phyloP scores from a whole-genome alignment of 2,113 vertebrate species.

The Muntiacus muntjak region DNA sequence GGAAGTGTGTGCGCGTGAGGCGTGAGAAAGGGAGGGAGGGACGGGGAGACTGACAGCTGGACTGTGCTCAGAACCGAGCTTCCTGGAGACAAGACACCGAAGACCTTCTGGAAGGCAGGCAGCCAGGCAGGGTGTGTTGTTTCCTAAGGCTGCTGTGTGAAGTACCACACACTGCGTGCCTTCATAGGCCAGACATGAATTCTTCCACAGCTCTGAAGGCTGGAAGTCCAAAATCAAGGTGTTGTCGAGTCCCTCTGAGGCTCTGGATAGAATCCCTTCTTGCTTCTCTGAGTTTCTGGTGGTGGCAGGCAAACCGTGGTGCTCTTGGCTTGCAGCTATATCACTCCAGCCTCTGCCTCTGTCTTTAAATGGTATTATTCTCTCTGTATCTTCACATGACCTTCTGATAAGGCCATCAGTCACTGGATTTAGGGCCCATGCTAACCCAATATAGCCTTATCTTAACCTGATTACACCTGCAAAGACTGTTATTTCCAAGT shows the following conservation, averaged over 20 bases:
- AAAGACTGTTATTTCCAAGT: not conserved
- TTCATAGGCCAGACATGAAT: not conserved
- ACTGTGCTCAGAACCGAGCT: not conserved
- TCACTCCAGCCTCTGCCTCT: not conserved
- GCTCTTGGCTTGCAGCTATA: not conserved
- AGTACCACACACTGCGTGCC: not conserved
- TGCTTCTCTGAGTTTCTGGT: not conserved
- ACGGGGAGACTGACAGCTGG: not conserved
- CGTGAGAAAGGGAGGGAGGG: not conserved
- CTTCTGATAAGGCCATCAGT: not conserved
- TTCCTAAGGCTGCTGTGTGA: not conserved
- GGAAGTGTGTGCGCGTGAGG: fast-evolving
- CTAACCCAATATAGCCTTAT: not conserved
- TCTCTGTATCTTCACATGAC: not conserved
- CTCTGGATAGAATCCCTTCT: not conserved
- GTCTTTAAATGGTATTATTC: not conserved
- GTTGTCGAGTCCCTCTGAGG: not conserved
- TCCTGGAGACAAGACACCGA: not conserved
- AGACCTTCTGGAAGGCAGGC: not conserved
- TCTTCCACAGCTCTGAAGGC: not conserved
- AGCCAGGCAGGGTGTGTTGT: not conserved
- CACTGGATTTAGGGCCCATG: not conserved
- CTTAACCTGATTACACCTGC: not conserved
- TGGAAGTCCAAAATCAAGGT: not conserved
- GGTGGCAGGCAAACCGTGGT: not conserved